phyloP scores from a whole-genome alignment of 2,113 vertebrate genomes.

The Promerops cafer region DNA sequence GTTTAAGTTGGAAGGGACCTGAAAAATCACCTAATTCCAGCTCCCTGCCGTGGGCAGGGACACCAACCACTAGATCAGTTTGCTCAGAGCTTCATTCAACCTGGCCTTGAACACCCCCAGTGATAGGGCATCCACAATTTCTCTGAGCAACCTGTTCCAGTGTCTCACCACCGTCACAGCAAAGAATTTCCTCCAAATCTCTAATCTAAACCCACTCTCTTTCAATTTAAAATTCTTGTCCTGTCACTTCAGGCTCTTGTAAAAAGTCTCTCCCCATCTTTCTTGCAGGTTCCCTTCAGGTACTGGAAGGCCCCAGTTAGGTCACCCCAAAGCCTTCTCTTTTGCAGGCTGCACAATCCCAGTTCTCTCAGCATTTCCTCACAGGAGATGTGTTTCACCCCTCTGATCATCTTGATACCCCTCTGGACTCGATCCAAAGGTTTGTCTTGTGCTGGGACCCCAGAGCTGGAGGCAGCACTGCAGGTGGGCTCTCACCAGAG shows the following conservation, averaged over 20 bases:
- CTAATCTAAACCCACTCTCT: background rate
- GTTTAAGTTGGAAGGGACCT: background rate
- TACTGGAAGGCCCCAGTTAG: background rate
- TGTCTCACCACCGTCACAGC: background rate
- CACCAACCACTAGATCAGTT: background rate
- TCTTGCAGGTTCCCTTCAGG: background rate
- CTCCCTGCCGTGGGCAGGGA: background rate
- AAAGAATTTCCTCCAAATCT: background rate
- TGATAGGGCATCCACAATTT: background rate
- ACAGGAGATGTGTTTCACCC: background rate
- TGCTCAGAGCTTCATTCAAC: background rate
- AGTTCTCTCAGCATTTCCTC: background rate
- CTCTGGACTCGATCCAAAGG: rapidly evolving
- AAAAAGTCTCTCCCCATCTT: background rate
- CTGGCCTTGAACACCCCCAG: background rate
- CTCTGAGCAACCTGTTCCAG: background rate
- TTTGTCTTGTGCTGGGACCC: background rate
- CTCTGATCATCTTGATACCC: background rate
- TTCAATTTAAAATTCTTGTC: background rate
- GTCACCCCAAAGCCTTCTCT: background rate
- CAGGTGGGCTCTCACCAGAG: background rate
- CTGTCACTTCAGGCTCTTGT: background rate
- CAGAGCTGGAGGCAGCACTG: background rate
- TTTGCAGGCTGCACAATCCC: background rate
- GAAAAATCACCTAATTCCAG: background rate